Conservation (phyloP, 2,113 vertebrate species). For the Bagarius yarrelli region DNA sequence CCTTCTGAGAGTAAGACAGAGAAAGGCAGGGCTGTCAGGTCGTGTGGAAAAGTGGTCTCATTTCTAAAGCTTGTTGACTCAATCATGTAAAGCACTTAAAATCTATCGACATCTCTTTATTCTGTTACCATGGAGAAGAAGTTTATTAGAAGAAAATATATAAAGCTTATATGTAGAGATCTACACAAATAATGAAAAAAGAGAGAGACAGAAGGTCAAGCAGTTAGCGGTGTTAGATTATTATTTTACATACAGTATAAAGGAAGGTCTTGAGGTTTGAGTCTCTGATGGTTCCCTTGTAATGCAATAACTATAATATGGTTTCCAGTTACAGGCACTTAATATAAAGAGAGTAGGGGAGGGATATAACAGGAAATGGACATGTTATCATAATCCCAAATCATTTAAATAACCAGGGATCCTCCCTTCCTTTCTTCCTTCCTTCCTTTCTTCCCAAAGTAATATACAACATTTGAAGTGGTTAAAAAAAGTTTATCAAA, state of each 20-base stretch:
- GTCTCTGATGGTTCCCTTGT: neutral
- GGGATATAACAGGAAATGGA: neutral
- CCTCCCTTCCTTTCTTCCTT: too few relatives aligned
- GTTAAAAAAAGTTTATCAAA: too few relatives aligned
- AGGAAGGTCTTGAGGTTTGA: neutral
- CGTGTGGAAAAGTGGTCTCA: too few relatives aligned
- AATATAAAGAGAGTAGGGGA: neutral
- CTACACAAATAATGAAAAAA: neutral
- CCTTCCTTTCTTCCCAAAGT: too few relatives aligned
- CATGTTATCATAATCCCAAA: neutral
- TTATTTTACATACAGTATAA: constrained; percentile 17
- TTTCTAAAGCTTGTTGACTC: constrained; percentile 34
- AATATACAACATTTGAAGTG: too few relatives aligned
- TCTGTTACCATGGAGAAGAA: constrained; percentile 50
- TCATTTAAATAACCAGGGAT: neutral
- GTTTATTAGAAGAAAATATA: constrained; percentile 17
- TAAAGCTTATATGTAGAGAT: constrained; percentile 14
- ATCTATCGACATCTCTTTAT: constrained; percentile 8
- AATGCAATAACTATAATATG: neutral
- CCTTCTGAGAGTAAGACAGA: too few relatives aligned
- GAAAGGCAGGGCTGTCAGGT: too few relatives aligned
- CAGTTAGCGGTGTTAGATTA: neutral
- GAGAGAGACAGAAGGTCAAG: neutral
- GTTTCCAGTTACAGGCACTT: neutral
- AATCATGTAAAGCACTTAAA: constrained; percentile 28